Conservation (phyloP, 2,888 invertebrate species). For the Merodon equestris region DNA sequence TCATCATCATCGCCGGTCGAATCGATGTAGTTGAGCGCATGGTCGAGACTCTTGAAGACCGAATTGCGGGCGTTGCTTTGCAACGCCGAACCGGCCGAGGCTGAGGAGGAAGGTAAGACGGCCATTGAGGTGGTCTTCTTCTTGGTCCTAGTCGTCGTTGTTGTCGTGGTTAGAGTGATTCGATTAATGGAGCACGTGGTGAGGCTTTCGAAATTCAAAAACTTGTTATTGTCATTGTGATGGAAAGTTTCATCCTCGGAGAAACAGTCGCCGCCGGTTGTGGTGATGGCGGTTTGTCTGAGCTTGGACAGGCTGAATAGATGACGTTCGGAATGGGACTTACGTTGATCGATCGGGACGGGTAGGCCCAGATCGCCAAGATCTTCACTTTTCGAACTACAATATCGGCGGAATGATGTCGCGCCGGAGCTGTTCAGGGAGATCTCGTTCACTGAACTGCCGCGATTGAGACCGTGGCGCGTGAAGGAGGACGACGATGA, state of each 20-base stretch:
- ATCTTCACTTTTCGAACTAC: constrained; percentile 77
- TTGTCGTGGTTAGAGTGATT: constrained; percentile 70
- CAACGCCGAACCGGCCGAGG: constrained; percentile 34
- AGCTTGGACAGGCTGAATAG: constrained; percentile 75
- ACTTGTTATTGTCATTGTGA: constrained; percentile 76
- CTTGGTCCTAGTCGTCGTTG: constrained; percentile 74
- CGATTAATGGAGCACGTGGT: constrained; percentile 77
- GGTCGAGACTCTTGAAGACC: constrained; percentile 74
- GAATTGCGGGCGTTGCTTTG: constrained; percentile 70
- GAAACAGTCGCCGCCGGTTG: constrained; percentile 73
- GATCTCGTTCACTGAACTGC: constrained; percentile 72
- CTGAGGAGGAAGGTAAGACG: constrained; percentile 72
- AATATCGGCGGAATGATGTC: constrained; percentile 71
- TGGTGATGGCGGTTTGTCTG: constrained; percentile 77
- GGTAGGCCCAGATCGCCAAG: constrained; percentile 74
- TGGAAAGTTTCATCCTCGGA: constrained; percentile 76
- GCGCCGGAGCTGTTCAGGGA: constrained; percentile 57
- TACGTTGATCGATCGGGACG: constrained; percentile 75
- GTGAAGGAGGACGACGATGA: constrained; percentile 73
- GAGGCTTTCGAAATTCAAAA: constrained; percentile 71
- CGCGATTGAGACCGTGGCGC: constrained; percentile 73
- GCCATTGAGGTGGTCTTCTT: constrained; percentile 78
- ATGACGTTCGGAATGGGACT: constrained; percentile 77
- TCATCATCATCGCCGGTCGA: constrained; percentile 70
- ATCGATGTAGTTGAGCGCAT: constrained; percentile 72